Conservation (phyloP, 2,888 invertebrate species). For the Sesia apiformis region DNA sequence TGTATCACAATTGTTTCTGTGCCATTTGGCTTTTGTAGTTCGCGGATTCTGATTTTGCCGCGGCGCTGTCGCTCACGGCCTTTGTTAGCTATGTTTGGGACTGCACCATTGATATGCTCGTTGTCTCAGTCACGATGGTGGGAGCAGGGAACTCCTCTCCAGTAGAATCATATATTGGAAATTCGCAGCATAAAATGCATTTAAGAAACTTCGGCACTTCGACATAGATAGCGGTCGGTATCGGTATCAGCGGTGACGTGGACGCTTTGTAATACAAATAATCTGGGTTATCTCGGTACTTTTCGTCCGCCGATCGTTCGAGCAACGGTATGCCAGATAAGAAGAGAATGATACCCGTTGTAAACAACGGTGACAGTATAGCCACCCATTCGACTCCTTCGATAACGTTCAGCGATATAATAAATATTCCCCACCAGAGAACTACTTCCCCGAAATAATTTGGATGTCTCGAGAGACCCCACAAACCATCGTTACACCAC, state of each 20-base stretch:
- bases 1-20: slow-evolving; percentile 68
- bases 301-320: slow-evolving; percentile 90
- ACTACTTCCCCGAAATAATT: slow-evolving; percentile 96
- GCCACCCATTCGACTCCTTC: slow-evolving; percentile 90
- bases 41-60: slow-evolving; percentile 43
- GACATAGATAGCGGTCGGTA: slow-evolving; percentile 90
- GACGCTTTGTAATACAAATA: slow-evolving; percentile 91
- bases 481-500: slow-evolving; percentile 93
- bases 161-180: slow-evolving; percentile 87
- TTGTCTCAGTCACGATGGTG: slow-evolving; percentile 79
- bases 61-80: slow-evolving; percentile 59
- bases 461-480: slow-evolving; percentile 92
- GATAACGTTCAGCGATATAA: slow-evolving; percentile 89
- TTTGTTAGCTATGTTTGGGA: slow-evolving; percentile 81
- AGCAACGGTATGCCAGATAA: slow-evolving; percentile 92
- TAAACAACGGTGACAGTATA: slow-evolving; percentile 90
- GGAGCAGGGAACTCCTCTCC: slow-evolving; percentile 78
- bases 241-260: slow-evolving; percentile 91
- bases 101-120: slow-evolving; percentile 80
- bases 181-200: slow-evolving; percentile 90
- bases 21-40: slow-evolving; percentile 31
- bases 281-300: slow-evolving; percentile 89
- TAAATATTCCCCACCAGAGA: slow-evolving; percentile 95
- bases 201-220: slow-evolving; percentile 89
- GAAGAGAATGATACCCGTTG: slow-evolving; percentile 89